Evolutionary conservation across 2,888 invertebrate species (phyloP), one percentile per base, ranked within the genome.

Genomic region (Netelia virgata): DNA sequence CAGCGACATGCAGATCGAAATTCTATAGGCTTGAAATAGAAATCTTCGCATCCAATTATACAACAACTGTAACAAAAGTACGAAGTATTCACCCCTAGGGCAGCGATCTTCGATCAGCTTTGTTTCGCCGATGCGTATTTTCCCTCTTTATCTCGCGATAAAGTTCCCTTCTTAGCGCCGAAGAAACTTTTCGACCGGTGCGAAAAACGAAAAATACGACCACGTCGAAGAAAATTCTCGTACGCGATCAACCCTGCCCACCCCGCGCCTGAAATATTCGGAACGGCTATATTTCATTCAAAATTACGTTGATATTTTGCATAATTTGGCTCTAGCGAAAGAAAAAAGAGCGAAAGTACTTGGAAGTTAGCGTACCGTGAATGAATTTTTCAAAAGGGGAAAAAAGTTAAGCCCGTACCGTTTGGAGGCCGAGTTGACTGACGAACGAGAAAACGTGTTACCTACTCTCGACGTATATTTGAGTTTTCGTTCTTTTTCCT

Each of bases 271-370:
- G 10, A 57, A 68, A 74, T 70, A 68, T 50, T 75, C 36, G n/a
- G 1, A 3, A 43, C n/a, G 1, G 10, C 41, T 68, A 57, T 68
- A 78, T 83, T 73, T 83, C 63, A 82, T 76, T 63, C 36, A 41
- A 77, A 82, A 77, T 82, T 82, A 43, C 66, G 57, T 77, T 50
- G 53, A 63, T 50, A 77, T 73, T 66, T 73, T 53, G 11, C 68
- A 73, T 78, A 82, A 82, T 73, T 80, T 41, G 36, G 9, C 16
- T 74, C 55, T 64, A 14, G 20, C 47, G 41, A 64, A 64, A 18
- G 53, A 41, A 47, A 55, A 55, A 43, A 28, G 66, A 76, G 55
- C 18, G 59, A 68, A 47, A 68, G 63, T 55, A 74, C 83, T 78
- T 70, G 10, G n/a, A 69, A 74, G 69, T 78, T 78, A 18, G 16